These are phyloP conservation scores for Haemorhous mexicanus DNA, from an alignment of 2,113 vertebrate species.

Conservation along the genomic window DNA sequence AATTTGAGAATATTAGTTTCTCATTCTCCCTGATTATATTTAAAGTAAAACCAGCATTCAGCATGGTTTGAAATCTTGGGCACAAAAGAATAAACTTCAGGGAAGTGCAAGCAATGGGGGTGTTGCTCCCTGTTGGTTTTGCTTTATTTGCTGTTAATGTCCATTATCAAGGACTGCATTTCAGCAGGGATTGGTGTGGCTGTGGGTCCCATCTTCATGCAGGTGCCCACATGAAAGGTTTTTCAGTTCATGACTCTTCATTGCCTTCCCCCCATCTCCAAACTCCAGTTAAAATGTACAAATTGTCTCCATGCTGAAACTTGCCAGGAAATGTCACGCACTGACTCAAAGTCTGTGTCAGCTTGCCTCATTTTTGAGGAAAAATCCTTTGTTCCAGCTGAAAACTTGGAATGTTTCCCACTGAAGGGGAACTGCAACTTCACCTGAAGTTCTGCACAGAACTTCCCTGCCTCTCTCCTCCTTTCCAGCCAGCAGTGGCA, in stretches of 20 bases:
- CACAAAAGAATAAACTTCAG: not conserved
- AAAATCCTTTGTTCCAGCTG: not conserved
- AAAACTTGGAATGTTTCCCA: not conserved
- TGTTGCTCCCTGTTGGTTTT: not conserved
- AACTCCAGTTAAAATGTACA: not conserved
- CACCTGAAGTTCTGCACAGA: not conserved
- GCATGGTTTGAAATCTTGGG: not conserved
- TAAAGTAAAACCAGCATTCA: slow-evolving; percentile 34
- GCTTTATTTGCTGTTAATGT: not conserved
- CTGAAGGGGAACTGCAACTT: not conserved
- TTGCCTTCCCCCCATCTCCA: not conserved
- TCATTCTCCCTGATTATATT: slow-evolving; percentile 22
- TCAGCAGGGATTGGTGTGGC: not conserved
- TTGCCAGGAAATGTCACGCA: not conserved
- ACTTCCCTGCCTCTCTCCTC: rapidly evolving
- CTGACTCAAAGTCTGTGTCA: not conserved
- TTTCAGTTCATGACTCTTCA: not conserved
- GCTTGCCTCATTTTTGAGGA: not conserved
- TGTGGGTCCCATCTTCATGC: not conserved
- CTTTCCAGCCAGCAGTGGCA: not conserved
- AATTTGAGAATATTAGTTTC: slow-evolving; percentile 28
- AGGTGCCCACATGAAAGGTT: not conserved
- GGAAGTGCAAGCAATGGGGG: not conserved
- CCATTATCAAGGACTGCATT: not conserved
- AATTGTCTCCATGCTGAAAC: not conserved